Evolutionary conservation across 2,888 invertebrate species (phyloP), one percentile per base, ranked within the genome.

Genomic region (Pyrocoelia pectoralis): DNA sequence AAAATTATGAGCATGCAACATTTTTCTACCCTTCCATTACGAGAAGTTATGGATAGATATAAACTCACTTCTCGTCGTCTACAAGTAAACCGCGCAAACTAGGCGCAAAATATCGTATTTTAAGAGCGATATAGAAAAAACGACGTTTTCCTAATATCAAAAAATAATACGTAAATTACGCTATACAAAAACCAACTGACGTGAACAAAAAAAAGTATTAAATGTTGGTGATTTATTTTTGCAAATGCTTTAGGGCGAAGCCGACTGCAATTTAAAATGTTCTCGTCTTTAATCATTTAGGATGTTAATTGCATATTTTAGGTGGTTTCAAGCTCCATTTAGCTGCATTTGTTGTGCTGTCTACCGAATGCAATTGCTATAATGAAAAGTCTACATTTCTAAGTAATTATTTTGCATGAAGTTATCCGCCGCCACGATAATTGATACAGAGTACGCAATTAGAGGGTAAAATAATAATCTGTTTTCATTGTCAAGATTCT

Each of bases 201-300:
- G 10, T 24, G 3, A 24, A n/a, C n/a, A 4, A n/a, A 8, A 33
- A n/a, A 33, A 4, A 24, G 24, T 5, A 33, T 43, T 43, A 13
- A 49, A 49, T 57, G 33, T 40, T 40, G 18, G 38, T 40, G 24
- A 50, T 57, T 57, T 49, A 57, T 57, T 57, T 48, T 57, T 18
- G 18, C 15, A 33, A 50, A 57, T 50, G 49, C 38, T 33, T 48
- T 56, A 33, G 40, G 24, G 46, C n/a, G 12, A 41, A 50, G 40
- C 38, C 50, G 1, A 9, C 10, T 3, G 46, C 46, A 46, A 18
- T 14, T 46, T 17, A 18, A 46, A 46, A 15, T 18, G 17, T 9
- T 17, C 6, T 17, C 13, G 46, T 18, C 10, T 17, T 46, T 46
- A 46, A 46, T 46, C 46, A 17, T 18, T 46, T 46, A 2, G 10